Base-by-base conservation (phyloP, 2,113 vertebrate genomes). In the Antechinus flavipes region DNA sequence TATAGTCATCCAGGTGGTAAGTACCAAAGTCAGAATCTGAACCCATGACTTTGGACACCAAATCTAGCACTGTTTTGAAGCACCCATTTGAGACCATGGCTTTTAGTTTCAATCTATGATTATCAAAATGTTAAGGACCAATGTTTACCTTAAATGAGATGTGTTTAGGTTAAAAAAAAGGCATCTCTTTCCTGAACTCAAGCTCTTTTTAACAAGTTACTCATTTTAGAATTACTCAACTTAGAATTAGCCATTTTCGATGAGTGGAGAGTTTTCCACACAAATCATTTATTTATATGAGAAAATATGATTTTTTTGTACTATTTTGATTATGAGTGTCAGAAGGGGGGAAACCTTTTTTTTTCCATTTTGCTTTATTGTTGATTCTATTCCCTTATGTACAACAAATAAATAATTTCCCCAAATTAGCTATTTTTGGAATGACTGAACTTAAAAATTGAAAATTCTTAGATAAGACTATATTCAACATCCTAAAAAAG, bases 311-410 rank as follows among this genome's bases (percentile, higher is more conserved):
- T 84, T n/a, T 76, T 76, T 76, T 84, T 84, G 42, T 1, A 5
- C 19, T 23, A 23, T 35, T 84, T 14, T 22, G n/a, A 84, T 84
- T 7, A 84, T 42, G n/a, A 84, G n/a, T 84, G 16, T 7, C n/a
- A 84, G 35, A 84, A 68, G n/a, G 19, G n/a, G n/a, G n/a, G 35
- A 58, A 2, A 76, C 55, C 96, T 95, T 92, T 93, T 5, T 5
- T 76, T 2, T 3, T 8, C 1, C 68, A 42, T 84, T 42, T n/a
- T 91, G 35, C 24, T 46, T 46, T 95, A 54, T 91, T 2, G 55
- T 93, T 97, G 96, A 56, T 94, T 94, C 25, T 27, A 9, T 94
- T 93, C 23, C 10, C 42, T 58, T 52, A 50, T 68, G 35, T 91
- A 23, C 11, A 94, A 76, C 46, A 94, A 91, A 97, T 58, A 50